These are phyloP conservation scores for Drosophila asahinai DNA, from an alignment of 1,140 invertebrate species.

Conservation along the genomic window DNA sequence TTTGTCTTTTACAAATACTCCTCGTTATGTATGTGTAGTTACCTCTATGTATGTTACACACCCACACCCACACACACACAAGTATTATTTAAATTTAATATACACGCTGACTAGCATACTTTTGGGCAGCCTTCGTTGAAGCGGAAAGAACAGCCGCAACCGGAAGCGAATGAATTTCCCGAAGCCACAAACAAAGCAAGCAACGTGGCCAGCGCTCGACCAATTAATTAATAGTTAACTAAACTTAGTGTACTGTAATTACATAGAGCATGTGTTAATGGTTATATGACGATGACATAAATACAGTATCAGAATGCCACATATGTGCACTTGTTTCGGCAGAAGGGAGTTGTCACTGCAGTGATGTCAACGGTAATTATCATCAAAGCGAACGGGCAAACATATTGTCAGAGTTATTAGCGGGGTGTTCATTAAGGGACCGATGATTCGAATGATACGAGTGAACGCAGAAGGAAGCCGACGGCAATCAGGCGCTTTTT, in stretches of 20 bases:
- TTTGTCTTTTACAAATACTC: constrained; percentile 61
- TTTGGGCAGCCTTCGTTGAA: constrained; percentile 57
- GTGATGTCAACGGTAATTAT: constrained; percentile 73
- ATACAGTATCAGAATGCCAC: constrained; percentile 75
- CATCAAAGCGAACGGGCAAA: constrained; percentile 37
- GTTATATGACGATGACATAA: constrained; percentile 73
- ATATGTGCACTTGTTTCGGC: constrained; percentile 33
- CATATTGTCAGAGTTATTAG: constrained; percentile 58
- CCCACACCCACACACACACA: constrained; percentile 42
- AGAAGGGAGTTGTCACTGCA: constrained; percentile 1
- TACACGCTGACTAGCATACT: constrained; percentile 66
- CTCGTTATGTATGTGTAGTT: constrained; percentile 50
- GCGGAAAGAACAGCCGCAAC: constrained; percentile 30
- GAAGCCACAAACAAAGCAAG: constrained; percentile 32
- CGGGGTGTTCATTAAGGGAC: constrained; percentile 43
- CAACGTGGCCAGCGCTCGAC: constrained; percentile 76
- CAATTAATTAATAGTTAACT: constrained; percentile 82
- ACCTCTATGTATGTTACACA: constrained; percentile 22
- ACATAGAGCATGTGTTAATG: constrained; percentile 78
- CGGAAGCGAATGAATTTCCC: constrained; percentile 29
- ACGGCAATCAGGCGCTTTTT: constrained; percentile 49
- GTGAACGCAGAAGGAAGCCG: constrained; percentile 11
- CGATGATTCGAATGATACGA: not conserved
- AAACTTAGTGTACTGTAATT: constrained; percentile 77
- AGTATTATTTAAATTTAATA: constrained; percentile 79